Base-by-base conservation (phyloP, 2,888 invertebrate genomes). In the Perizoma flavofasciatum region DNA sequence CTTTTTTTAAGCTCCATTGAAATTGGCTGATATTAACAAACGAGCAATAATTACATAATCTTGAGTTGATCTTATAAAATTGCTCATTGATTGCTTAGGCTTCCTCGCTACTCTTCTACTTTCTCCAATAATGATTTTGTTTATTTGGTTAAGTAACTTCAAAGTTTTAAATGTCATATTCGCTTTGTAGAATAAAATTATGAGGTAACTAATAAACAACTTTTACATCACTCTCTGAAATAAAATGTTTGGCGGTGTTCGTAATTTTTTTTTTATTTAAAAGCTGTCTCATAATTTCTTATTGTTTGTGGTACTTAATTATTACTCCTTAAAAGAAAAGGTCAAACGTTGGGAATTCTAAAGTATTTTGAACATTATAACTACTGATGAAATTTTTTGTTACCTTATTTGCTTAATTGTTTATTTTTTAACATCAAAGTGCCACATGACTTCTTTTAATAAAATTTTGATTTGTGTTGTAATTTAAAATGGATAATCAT, bases 141-240 rank as follows among this genome's bases (percentile, higher is more conserved):
- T 58, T 52, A 37, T 40, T 32, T 52, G 11, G n/a, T 51, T 56
- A 6, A 22, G 40, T 41, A 51, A 53, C 40, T 33, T 6, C 44
- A 53, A 53, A 59, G 33, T 59, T 49, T n/a, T 34, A 49, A 58
- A 58, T 49, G 48, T 11, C 49, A 53, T 10, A 33, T 10, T 35
- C 22, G 1, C 44, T 53, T 58, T 57, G 43, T 41, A 6, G 1
- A 51, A 51, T 35, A 48, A 44, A 4, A 22, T 22, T 4, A 11
- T 58, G 52, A n/a, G 33, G 51, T 51, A 57, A 57, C 40, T 6
- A 5, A 41, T 50, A 51, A 32, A 46, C n/a, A 52, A 58, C n/a
- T 7, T n/a, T 58, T 58, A 58, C 44, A 10, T 49, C 44, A 53
- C 37, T 22, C 8, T n/a, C 22, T 32, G 41, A 32, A 35, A 55